phyloP scores from a whole-genome alignment of 2,113 vertebrate species.

The Hippocampus mohnikei region DNA sequence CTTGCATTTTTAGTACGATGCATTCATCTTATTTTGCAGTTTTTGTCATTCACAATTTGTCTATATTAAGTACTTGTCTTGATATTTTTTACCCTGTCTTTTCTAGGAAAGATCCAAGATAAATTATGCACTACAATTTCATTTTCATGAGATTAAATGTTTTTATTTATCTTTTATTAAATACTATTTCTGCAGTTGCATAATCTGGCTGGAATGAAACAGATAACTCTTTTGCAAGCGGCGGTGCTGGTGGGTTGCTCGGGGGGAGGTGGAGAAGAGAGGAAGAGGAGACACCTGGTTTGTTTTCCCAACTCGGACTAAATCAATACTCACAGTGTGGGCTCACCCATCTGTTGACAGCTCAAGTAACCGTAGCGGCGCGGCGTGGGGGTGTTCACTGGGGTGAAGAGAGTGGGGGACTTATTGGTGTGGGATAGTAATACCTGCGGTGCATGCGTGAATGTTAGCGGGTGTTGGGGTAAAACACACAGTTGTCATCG shows the following conservation, averaged over 20 bases:
- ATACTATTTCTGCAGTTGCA: background rate
- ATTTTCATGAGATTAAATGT: too few relatives aligned
- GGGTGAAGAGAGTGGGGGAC: conserved; percentile 25
- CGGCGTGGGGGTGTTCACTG: conserved; percentile 40
- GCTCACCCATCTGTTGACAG: conserved; percentile 66
- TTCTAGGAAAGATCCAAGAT: too few relatives aligned
- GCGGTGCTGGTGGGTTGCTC: background rate
- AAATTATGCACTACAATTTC: too few relatives aligned
- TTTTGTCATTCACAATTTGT: too few relatives aligned
- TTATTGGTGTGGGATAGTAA: conserved; percentile 11
- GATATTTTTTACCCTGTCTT: too few relatives aligned
- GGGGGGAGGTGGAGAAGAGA: background rate
- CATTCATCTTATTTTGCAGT: too few relatives aligned
- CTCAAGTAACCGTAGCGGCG: conserved; percentile 53
- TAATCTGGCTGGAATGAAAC: background rate
- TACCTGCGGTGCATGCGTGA: conserved; percentile 8
- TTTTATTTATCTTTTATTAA: background rate
- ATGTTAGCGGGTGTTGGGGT: background rate
- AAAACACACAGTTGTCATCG: background rate
- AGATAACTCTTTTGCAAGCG: background rate
- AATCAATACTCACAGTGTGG: conserved; percentile 60
- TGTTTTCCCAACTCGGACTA: conserved; percentile 61
- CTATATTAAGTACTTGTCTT: too few relatives aligned
- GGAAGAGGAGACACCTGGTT: conserved; percentile 45
- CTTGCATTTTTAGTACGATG: too few relatives aligned